These are phyloP conservation scores for Palaemon carinicauda DNA, from an alignment of 1,140 invertebrate genomes.

Conservation along the genomic window DNA sequence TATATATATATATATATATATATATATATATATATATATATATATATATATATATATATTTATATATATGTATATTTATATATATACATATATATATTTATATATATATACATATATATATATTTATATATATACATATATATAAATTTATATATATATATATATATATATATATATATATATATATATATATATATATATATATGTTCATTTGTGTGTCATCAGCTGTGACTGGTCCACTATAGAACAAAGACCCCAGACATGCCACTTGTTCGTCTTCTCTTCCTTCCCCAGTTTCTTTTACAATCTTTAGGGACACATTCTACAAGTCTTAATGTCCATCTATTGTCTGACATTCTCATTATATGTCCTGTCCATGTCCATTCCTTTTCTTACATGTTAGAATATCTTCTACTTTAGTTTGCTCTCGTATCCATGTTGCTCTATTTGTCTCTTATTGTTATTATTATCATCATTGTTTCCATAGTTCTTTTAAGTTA, in stretches of 20 bases:
- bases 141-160: slow-evolving; percentile 16
- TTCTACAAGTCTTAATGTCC: too few relatives aligned
- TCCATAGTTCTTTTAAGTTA: too few relatives aligned
- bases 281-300: not conserved
- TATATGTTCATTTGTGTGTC: too few relatives aligned
- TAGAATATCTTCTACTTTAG: too few relatives aligned
- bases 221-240: too few relatives aligned
- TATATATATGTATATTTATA: slow-evolving; percentile 33
- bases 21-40: slow-evolving; percentile 27
- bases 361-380: too few relatives aligned
- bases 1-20: slow-evolving; percentile 17
- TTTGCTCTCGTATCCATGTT: not conserved
- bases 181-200: slow-evolving; percentile 4
- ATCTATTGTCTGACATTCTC: too few relatives aligned
- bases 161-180: slow-evolving; percentile 39
- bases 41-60: slow-evolving; percentile 35
- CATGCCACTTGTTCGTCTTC: too few relatives aligned
- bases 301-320: too few relatives aligned
- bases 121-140: slow-evolving; percentile 12
- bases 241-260: too few relatives aligned
- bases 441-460: not conserved
- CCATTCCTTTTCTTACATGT: too few relatives aligned
- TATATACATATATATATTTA: slow-evolving; percentile 30
- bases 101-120: slow-evolving; percentile 24
- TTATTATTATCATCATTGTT: not conserved